These are phyloP conservation scores for Parnassius smintheus DNA, from an alignment of 2,888 invertebrate species.

Conservation along the genomic window DNA sequence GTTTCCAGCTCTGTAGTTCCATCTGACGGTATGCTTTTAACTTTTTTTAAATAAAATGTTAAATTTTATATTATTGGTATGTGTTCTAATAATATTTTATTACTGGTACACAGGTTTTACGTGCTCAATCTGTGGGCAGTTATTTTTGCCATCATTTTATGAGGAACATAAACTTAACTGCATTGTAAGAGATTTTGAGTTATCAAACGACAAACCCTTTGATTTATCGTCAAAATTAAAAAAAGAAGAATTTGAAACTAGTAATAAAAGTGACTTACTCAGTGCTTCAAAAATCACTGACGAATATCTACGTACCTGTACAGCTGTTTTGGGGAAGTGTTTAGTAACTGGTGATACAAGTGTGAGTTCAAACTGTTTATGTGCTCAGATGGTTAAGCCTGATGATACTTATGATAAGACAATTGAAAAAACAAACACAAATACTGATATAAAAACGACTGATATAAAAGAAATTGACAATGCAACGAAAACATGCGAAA, in stretches of 20 bases:
- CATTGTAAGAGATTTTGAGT: not conserved
- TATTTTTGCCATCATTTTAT: not conserved
- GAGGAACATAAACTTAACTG: slow-evolving; percentile 3
- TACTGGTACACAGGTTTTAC: not conserved
- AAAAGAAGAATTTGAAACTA: slow-evolving; percentile 21
- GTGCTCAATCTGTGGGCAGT: not conserved
- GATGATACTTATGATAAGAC: slow-evolving; percentile 37
- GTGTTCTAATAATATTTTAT: not conserved
- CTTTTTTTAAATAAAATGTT: not conserved
- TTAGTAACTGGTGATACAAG: slow-evolving; percentile 43
- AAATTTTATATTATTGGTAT: not conserved
- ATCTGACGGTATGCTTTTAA: not conserved
- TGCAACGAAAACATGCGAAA: slow-evolving; percentile 37
- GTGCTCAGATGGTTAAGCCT: slow-evolving; percentile 47
- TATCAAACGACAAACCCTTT: not conserved
- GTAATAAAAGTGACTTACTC: slow-evolving; percentile 18
- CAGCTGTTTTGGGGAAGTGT: slow-evolving; percentile 51
- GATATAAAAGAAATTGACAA: not conserved
- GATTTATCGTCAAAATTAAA: not conserved
- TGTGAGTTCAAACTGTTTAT: slow-evolving; percentile 46
- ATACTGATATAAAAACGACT: slow-evolving; percentile 3
- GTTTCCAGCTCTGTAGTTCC: not conserved
- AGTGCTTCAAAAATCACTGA: slow-evolving; percentile 32
- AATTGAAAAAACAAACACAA: slow-evolving; percentile 19
- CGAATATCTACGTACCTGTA: slow-evolving; percentile 41